Evolutionary conservation across 2,113 vertebrate species (phyloP), one percentile per base, ranked within the genome.

Genomic region (Arothron firmamentum): DNA sequence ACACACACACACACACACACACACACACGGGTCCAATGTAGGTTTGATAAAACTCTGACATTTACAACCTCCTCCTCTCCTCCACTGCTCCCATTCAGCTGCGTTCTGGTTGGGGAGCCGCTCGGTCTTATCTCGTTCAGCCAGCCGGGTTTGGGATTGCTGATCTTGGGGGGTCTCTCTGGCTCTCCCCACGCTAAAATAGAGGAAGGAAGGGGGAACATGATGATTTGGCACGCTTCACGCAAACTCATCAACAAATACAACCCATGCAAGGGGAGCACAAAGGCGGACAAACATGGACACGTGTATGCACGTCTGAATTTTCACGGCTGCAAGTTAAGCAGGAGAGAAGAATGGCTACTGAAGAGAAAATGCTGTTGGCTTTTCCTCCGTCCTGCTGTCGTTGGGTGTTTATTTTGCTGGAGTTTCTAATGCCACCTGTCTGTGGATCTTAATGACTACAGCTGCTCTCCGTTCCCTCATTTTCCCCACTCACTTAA

Each of bases 121-220:
- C 80, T 79, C 59, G 75, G 76, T 84, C 81, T 89, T 88, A 89
- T 89, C 87, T 20, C 54, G 45, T 52, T 48, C 56, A 8, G 51
- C 71, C 87, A 89, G 86, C 84, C 82, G 86, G 48, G 51, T 59
- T 69, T 62, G n/a, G 69, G 71, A 75, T 71, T 59, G 52, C 71
- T 70, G 70, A 82, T 79, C 71, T 62, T 9, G 49, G 67, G 45
- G 45, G 45, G 13, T 45, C 43, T 47, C 45, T 47, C n/a, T n/a
- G 7, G 65, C 77, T 74, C 59, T 52, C 68, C 66, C 72, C 67
- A 56, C 50, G 52, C 59, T 31, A 43, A 12, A 41, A 43, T 59
- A 56, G 16, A 48, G 16, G 47, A 42, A 75, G 69, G 67, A 43
- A 72, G 46, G 49, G 76, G 47, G 62, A 67, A 63, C 54, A 59